Base-by-base conservation (phyloP, 1,140 invertebrate genomes). In the Theocolax elegans region DNA sequence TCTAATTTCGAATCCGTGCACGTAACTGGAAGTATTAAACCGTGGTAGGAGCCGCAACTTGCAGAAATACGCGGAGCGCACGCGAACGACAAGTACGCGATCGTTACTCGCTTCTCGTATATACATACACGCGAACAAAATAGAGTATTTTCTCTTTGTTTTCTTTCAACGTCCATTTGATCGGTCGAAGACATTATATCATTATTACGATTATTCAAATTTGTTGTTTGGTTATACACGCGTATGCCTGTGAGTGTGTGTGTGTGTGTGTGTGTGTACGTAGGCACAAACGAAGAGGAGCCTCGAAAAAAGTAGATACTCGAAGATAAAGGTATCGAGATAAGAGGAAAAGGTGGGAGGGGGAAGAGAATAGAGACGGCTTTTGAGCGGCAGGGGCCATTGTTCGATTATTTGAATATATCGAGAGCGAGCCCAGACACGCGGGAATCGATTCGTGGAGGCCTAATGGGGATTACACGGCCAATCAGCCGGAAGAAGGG, bases 381-480 rank as follows among this genome's bases (percentile, higher is more conserved):
- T 21, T 60, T 44, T 75, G 73, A 77, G 75, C 72, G 76, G 75
- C 75, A 70, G 75, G 64, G 77, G 73, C 81, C 76, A 84, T 84
- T 85, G 82, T 85, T 81, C 80, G 82, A 85, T 85, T 83, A 83
- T 84, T 84, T 83, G 81, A 83, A 84, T 84, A 82, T 81, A 68
- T 44, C 1, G 44, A 68, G 10, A 53, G 10, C 79, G 81, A 80
- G 77, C 77, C 75, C 74, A 72, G 73, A 75, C 72, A 77, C 75
- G 75, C 76, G 78, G 75, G 80, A 83, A 84, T 83, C 80, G 83
- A 84, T 84, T 84, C 82, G 81, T 80, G 80, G 56, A 42, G 66
- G 76, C 77, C 79, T 85, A 85, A 85, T 85, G 79, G 82, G 80
- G 80, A 85, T 84, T 85, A 84, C 82, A 83, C 78, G 81, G 82